A percentile compares a stretch with the other conserved stretches of the same genome.
phyloP scores from a whole-genome alignment of 2,888 invertebrate species.

The Catocala nupta region DNA sequence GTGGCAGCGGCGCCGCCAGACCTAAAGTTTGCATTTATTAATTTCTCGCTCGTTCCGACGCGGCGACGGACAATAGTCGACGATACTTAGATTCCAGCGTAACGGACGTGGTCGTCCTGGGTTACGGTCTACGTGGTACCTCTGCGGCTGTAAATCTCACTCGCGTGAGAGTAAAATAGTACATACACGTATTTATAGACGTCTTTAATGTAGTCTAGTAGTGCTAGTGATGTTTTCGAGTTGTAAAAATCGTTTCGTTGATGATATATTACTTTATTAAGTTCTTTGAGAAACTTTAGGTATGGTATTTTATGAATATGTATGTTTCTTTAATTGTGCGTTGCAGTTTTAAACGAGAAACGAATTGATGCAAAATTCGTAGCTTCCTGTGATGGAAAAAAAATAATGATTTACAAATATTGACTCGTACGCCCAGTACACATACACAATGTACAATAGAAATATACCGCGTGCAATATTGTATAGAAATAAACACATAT shows the following conservation, averaged over 20 bases:
- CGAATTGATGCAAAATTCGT: conserved; percentile 73
- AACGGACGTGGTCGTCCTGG: conserved; percentile 65
- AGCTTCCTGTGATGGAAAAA: conserved; percentile 77
- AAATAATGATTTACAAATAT: conserved; percentile 72
- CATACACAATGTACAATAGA: conserved; percentile 78
- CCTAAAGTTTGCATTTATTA: conserved; percentile 76
- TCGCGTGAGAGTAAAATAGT: conserved; percentile 74
- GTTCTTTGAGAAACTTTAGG: conserved; percentile 70
- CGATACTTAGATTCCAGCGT: conserved; percentile 66
- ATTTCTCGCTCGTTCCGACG: conserved; percentile 62
- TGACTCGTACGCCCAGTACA: conserved; percentile 73
- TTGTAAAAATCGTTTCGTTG: conserved; percentile 75
- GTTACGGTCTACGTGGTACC: conserved; percentile 81
- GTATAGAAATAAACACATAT: conserved; percentile 82
- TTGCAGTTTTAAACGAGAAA: conserved; percentile 65
- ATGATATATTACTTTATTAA: conserved; percentile 59
- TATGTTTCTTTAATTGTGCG: conserved; percentile 56
- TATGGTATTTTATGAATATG: conserved; percentile 67
- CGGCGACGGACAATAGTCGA: conserved; percentile 56
- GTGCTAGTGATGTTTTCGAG: conserved; percentile 82
- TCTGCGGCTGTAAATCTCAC: conserved; percentile 82
- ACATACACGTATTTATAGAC: conserved; percentile 76
- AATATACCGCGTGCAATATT: conserved; percentile 86
- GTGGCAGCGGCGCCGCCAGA: conserved; percentile 44
- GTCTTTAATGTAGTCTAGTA: conserved; percentile 77